Evolutionary conservation across 2,888 invertebrate species (phyloP).

Genomic region (Scaptomyza caliginosa): DNA sequence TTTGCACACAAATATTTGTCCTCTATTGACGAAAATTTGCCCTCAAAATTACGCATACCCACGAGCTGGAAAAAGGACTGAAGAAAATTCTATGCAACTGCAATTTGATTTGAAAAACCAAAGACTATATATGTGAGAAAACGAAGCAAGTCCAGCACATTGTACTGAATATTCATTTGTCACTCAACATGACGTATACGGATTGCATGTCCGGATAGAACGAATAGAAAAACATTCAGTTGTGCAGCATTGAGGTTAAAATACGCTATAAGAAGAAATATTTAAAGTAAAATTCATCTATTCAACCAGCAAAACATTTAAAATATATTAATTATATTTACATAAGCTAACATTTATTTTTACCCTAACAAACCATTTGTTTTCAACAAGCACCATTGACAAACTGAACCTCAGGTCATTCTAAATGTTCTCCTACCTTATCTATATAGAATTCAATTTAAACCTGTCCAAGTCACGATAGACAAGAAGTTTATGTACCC

Average conservation of each 20-base stretch:
- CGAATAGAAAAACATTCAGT: slow-evolving; percentile 1
- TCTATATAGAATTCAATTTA: neutral
- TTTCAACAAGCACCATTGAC: neutral
- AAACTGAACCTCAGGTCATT: slow-evolving; percentile 3
- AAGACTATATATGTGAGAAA: neutral
- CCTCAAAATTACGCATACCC: slow-evolving; percentile 48
- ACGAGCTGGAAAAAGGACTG: neutral
- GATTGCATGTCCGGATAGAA: slow-evolving; percentile 10
- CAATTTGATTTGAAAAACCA: slow-evolving; percentile 15
- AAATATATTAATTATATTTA: neutral
- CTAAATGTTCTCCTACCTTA: neutral
- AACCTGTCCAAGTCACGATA: slow-evolving; percentile 5
- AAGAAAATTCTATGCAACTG: slow-evolving; percentile 26
- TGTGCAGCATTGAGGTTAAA: neutral
- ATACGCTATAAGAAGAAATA: neutral
- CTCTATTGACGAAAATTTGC: slow-evolving; percentile 39
- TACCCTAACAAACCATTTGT: neutral
- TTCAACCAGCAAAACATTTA: neutral
- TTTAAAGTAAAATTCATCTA: too few relatives aligned
- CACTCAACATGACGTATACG: slow-evolving; percentile 34
- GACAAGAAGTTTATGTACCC: neutral
- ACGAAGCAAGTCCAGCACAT: slow-evolving; percentile 7
- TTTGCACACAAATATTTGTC: slow-evolving; percentile 48
- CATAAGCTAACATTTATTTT: neutral
- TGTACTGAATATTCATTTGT: slow-evolving; percentile 27